Evolutionary conservation across 2,888 invertebrate genomes (phyloP), one percentile per base, ranked within the genome.

Genomic region (Latrodectus hesperus): DNA sequence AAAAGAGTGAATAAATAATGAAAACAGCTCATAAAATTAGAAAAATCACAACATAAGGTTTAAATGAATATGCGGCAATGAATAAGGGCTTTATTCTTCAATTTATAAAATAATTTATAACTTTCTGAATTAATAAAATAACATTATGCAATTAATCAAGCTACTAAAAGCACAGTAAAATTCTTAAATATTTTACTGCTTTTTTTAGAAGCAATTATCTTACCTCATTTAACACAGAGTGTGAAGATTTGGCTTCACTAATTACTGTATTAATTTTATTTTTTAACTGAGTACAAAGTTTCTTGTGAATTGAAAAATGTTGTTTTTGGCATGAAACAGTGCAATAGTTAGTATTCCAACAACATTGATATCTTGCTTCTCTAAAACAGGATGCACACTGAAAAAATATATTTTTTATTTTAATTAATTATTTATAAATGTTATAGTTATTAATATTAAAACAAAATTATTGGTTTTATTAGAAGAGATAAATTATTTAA

Each of bases 311-410:
- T 52, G 73, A 26, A 88, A 89, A 89, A 65, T 90, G 89, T 12
- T 26, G 78, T 49, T 89, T 89, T 68, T 90, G 90, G 72, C 90
- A 90, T 5, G 78, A 65, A 67, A 84, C 60, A 53, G 82, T 88
- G 65, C 90, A 90, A 73, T 90, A 90, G 71, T 84, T 87, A 22
- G 90, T 88, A 93, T 98, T 98, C 98, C 98, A 98, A 92, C 98
- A 98, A 91, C 98, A 98, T 92, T 97, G 97, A 92, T 97, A 96
- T 90, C 96, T 95, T 0, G 98, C 97, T 92, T 98, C 98, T 90
- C 96, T 95, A 67, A 94, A 94, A 92, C 98, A 98, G 91, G 95
- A 94, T 0, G 96, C 95, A 92, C 98, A 98, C 93, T 93, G 91
- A 72, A 89, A 88, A 74, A 14, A 71, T n/a, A 5, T 60, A 53